Evolutionary conservation across 2,113 vertebrate genomes (phyloP).

Genomic region (Saccopteryx bilineata): DNA sequence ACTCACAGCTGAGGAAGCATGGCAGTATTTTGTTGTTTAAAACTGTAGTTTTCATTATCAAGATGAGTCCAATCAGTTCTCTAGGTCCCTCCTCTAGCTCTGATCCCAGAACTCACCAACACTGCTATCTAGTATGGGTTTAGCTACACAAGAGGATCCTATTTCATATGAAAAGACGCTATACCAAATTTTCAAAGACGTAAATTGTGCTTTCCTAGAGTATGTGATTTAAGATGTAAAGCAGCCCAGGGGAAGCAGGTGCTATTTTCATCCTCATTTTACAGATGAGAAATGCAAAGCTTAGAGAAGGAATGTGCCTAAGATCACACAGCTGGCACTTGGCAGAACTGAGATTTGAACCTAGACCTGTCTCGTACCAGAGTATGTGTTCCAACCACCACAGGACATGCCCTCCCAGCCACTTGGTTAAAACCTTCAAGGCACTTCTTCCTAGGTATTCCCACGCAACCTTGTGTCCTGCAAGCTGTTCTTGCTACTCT

Average conservation of each 20-base stretch:
- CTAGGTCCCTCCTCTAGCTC: neutral
- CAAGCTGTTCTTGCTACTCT: neutral
- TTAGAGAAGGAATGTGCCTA: neutral
- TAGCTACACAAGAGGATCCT: neutral
- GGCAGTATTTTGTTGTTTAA: neutral
- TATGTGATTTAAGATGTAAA: neutral
- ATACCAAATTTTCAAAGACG: neutral
- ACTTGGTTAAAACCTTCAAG: neutral
- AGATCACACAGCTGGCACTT: neutral
- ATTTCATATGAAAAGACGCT: constrained; percentile 24
- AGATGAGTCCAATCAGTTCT: neutral
- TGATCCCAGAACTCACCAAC: neutral
- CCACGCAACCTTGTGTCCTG: neutral
- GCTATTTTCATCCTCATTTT: neutral
- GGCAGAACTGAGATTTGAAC: neutral
- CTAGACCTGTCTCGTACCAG: neutral
- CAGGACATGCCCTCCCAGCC: neutral
- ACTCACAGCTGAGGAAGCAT: neutral
- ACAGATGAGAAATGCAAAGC: neutral
- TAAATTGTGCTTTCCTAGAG: neutral
- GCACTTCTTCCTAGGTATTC: neutral
- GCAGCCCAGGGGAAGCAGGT: neutral
- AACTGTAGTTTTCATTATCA: neutral
- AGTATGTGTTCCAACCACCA: neutral
- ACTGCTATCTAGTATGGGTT: neutral